These are phyloP conservation scores for Zapus hudsonius DNA, from an alignment of 2,113 vertebrate genomes.

Conservation along the genomic window DNA sequence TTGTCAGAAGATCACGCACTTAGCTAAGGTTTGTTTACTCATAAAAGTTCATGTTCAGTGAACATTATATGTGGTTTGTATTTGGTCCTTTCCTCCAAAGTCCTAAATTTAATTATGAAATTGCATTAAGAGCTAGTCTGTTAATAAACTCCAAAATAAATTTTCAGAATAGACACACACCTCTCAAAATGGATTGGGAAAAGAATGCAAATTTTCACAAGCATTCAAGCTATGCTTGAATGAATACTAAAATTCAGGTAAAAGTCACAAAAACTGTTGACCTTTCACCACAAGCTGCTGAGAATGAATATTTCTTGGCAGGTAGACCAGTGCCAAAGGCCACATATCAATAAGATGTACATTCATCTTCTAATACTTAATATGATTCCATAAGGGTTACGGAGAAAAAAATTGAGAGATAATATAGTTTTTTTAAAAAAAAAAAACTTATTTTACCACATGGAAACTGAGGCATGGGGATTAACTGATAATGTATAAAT, in stretches of 20 bases:
- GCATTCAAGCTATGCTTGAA: slow-evolving; percentile 46
- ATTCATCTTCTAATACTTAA: slow-evolving; percentile 38
- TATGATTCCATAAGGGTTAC: slow-evolving; percentile 5
- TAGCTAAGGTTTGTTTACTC: slow-evolving; percentile 32
- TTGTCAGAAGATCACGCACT: slow-evolving; percentile 6
- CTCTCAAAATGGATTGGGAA: background rate
- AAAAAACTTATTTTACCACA: background rate
- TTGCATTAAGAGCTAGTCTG: slow-evolving; percentile 3
- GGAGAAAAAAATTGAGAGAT: slow-evolving; percentile 30
- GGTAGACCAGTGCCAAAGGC: slow-evolving; percentile 54
- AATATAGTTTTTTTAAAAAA: background rate
- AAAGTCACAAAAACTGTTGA: slow-evolving; percentile 51
- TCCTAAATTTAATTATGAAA: slow-evolving; percentile 52
- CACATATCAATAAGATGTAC: slow-evolving; percentile 50
- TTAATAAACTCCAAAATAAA: background rate
- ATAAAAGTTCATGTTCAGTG: slow-evolving; percentile 47
- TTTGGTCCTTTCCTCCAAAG: slow-evolving; percentile 16
- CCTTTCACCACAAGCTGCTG: slow-evolving; percentile 53
- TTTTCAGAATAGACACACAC: background rate
- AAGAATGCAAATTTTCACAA: background rate
- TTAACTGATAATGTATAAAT: background rate
- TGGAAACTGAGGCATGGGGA: background rate
- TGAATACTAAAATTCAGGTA: slow-evolving; percentile 57
- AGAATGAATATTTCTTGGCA: slow-evolving; percentile 59
- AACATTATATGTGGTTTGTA: background rate